phyloP scores from a whole-genome alignment of 2,888 invertebrate species.

The Chelonus formosanus region DNA sequence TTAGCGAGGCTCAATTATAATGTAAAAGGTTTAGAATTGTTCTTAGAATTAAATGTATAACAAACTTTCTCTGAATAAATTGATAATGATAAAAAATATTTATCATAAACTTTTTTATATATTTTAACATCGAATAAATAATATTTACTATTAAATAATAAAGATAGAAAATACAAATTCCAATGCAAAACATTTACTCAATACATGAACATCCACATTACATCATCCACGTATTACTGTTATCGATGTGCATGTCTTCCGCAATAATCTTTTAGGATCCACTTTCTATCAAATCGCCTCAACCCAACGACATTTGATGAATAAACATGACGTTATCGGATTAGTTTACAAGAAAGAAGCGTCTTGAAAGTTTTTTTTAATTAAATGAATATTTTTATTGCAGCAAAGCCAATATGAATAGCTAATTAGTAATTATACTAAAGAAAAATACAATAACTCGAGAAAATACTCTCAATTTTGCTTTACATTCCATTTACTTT shows the following conservation, averaged over 20 bases:
- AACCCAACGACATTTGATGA: not conserved
- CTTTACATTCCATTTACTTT: slow-evolving; percentile 28
- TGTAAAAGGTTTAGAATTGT: no score
- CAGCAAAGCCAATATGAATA: not conserved
- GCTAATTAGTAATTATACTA: not conserved
- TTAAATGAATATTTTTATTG: not conserved
- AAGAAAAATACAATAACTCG: not conserved
- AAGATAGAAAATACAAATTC: no score
- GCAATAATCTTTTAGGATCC: not conserved
- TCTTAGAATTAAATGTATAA: no score
- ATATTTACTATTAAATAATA: no score
- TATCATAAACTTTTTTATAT: no score
- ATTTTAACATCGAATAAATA: no score
- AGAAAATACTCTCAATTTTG: not conserved
- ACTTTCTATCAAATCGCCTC: slow-evolving; percentile 17
- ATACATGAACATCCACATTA: not conserved
- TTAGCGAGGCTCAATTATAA: no score
- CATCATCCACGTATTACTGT: slow-evolving; percentile 3
- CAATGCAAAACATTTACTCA: no score
- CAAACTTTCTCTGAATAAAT: no score
- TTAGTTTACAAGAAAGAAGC: not conserved
- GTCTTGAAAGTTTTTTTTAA: not conserved
- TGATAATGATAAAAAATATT: no score
- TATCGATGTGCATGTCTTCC: slow-evolving; percentile 4
- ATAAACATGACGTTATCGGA: slow-evolving; percentile 9